phyloP scores from a whole-genome alignment of 2,888 invertebrate species.

The Mythimna vitellina region DNA sequence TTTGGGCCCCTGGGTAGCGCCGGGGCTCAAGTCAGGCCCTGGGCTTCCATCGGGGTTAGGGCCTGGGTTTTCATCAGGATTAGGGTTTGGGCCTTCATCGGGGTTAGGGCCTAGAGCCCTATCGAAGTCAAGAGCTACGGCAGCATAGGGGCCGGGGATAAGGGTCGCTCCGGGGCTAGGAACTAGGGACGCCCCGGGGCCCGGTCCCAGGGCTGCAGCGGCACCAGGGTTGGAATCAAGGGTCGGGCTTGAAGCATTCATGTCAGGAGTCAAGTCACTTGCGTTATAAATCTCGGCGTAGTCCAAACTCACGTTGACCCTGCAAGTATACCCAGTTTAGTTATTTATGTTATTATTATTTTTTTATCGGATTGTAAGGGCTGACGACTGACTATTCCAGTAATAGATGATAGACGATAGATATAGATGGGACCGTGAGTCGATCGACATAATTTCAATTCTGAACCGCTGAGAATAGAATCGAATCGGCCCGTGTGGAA shows the following conservation, averaged over 20 bases:
- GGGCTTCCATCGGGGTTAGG: not conserved
- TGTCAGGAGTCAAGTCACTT: not conserved
- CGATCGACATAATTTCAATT: too few species aligned
- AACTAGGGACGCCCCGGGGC: too few species aligned
- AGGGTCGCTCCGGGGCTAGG: too few species aligned
- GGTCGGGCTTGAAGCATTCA: not conserved
- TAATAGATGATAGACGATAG: too few species aligned
- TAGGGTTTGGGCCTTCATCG: not conserved
- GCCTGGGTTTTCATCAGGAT: too few species aligned
- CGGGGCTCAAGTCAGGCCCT: not conserved
- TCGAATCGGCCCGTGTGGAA: too few species aligned
- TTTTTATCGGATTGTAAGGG: too few species aligned
- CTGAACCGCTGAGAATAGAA: too few species aligned
- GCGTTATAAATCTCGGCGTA: conserved; percentile 30
- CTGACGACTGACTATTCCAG: too few species aligned
- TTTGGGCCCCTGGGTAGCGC: too few species aligned
- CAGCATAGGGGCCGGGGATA: not conserved
- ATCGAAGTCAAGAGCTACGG: too few species aligned
- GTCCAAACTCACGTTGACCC: conserved; percentile 50
- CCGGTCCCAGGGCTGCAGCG: not conserved
- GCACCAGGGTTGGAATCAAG: not conserved
- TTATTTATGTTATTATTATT: not conserved
- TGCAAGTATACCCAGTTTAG: conserved; percentile 4
- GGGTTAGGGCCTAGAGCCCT: not conserved
- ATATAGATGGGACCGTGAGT: too few species aligned